A percentile compares a stretch with the other conserved stretches of the same genome.
These are phyloP conservation scores for Argyra leucocephala DNA, from an alignment of 2,888 invertebrate genomes.

Conservation along the genomic window DNA sequence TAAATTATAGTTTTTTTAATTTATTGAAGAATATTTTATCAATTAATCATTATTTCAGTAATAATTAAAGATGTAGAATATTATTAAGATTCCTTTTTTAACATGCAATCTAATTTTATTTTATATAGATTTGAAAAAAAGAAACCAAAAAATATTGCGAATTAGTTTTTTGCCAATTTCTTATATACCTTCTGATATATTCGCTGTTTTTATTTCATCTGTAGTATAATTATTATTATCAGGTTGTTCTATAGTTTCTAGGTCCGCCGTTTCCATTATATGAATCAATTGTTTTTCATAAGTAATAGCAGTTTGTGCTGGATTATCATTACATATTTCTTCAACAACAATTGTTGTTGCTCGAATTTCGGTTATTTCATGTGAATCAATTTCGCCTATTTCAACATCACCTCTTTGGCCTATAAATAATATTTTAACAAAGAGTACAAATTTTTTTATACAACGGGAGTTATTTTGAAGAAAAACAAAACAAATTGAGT, in stretches of 20 bases:
- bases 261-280: background rate
- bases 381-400: constrained; percentile 44
- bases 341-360: constrained; percentile 52
- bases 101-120: background rate
- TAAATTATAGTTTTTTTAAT: no score
- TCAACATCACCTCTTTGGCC: background rate
- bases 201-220: background rate
- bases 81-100: background rate
- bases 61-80: no score
- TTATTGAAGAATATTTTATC: no score
- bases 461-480: no score
- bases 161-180: background rate
- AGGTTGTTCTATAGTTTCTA: background rate
- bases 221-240: background rate
- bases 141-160: no score
- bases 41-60: no score
- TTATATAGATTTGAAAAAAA: no score
- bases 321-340: constrained; percentile 30
- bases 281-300: background rate
- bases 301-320: background rate
- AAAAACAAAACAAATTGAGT: no score
- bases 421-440: constrained; percentile 9
- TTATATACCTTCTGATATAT: background rate
- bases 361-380: constrained; percentile 56
- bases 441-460: background rate